Percentiles rank a stretch among this genome's conserved stretches.
Evolutionary conservation across 2,797 vertebrate genomes (phyloP).

Genomic region (Lophotriccus pileatus): DNA sequence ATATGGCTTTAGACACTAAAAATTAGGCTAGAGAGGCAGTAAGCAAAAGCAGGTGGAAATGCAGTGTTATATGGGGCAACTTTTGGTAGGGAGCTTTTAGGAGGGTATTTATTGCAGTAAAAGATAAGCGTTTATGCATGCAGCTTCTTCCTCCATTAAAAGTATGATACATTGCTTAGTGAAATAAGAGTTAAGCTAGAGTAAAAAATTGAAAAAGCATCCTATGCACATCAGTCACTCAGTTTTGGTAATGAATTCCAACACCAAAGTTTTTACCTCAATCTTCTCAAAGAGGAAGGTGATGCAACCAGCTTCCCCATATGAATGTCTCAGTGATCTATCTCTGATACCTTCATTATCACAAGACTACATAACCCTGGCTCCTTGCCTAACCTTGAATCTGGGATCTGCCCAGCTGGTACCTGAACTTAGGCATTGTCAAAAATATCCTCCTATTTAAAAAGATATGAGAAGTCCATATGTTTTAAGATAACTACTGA

Average conservation of each 20-base stretch:
- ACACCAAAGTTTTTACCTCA: neutral
- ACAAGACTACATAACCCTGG: neutral
- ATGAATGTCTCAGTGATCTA: neutral
- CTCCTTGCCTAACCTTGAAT: neutral
- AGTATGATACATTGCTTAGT: neutral
- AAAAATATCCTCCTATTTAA: neutral
- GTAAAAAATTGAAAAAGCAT: neutral
- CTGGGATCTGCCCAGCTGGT: neutral
- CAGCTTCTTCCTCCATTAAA: constrained; percentile 4
- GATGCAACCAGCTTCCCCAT: neutral
- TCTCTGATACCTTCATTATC: neutral
- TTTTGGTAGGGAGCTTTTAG: neutral
- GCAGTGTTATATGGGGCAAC: neutral
- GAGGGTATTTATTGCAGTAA: constrained; percentile 16
- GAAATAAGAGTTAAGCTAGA: neutral
- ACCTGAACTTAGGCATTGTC: neutral
- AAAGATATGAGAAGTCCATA: neutral
- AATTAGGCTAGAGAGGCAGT: neutral
- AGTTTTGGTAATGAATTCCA: neutral
- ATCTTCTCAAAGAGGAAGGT: neutral
- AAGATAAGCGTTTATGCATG: neutral
- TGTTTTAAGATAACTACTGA: neutral
- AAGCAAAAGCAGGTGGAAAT: neutral
- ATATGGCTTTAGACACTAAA: constrained; percentile 3
- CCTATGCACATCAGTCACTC: neutral